A percentile compares a stretch with the other conserved stretches of the same genome.
Evolutionary conservation across 2,797 vertebrate genomes (phyloP).

Genomic region (Botia kubotai): DNA sequence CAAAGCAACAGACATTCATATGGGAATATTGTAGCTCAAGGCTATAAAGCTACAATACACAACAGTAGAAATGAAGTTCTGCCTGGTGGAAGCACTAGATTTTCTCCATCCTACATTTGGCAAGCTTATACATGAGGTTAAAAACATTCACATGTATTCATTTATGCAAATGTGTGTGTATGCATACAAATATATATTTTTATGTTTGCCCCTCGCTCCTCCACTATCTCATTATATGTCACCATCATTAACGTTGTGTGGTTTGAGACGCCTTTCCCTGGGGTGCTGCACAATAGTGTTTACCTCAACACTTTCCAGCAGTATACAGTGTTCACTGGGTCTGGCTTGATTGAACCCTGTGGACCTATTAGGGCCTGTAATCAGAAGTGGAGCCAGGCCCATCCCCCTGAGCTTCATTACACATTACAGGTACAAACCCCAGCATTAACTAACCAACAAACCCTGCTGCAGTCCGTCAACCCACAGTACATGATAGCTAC

Average conservation of each 20-base stretch:
- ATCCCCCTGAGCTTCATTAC: constrained; percentile 83
- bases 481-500: constrained; percentile 10
- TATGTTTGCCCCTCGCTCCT: too few species aligned
- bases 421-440: constrained; percentile 69
- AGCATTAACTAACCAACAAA: constrained; percentile 69
- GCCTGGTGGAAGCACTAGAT: neutral
- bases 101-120: neutral
- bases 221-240: constrained; percentile 45
- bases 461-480: constrained; percentile 55
- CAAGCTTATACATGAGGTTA: constrained; percentile 17
- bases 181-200: neutral
- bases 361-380: constrained; percentile 83
- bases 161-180: constrained; percentile 25
- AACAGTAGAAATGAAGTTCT: constrained; percentile 3
- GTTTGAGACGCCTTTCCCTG: constrained; percentile 80
- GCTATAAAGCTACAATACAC: constrained; percentile 20
- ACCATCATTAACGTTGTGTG: constrained; percentile 69
- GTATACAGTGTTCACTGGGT: constrained; percentile 81
- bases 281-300: constrained; percentile 83
- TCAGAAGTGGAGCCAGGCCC: constrained; percentile 69
- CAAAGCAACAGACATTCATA: neutral
- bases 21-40: constrained; percentile 5
- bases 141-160: constrained; percentile 7
- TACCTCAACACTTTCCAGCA: constrained; percentile 85
- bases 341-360: constrained; percentile 87